Percentiles rank a stretch among this genome's conserved stretches.
Evolutionary conservation across 2,888 invertebrate species (phyloP).

Genomic region (Scaptomyza cyrtandrae): DNA sequence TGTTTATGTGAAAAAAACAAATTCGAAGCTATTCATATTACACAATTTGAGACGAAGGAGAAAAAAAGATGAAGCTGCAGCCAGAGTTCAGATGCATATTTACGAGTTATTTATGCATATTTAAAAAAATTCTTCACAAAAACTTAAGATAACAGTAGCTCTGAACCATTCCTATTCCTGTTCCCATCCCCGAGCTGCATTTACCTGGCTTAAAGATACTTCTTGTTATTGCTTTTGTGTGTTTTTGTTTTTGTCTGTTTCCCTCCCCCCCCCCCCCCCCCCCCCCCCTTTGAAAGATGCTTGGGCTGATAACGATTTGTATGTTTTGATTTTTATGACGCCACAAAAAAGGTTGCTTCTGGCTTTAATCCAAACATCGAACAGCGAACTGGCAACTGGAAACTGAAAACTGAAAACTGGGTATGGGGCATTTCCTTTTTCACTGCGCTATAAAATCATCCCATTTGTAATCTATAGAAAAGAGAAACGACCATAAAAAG

Average conservation of each 20-base stretch:
- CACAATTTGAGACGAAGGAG: constrained; percentile 2
- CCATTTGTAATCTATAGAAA: constrained; percentile 57
- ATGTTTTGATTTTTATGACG: constrained; percentile 76
- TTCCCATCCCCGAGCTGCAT: background rate
- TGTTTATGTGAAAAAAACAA: constrained; percentile 27
- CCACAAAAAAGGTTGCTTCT: constrained; percentile 59
- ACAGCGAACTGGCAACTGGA: no score
- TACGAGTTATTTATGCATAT: constrained; percentile 81
- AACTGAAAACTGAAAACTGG: background rate
- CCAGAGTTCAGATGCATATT: constrained; percentile 64
- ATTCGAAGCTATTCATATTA: constrained; percentile 47
- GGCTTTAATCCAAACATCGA: constrained; percentile 39
- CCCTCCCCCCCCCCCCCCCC: background rate
- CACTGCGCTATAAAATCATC: constrained; percentile 47
- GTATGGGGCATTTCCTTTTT: constrained; percentile 11
- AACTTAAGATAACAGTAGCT: constrained; percentile 77
- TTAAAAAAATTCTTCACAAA: constrained; percentile 59
- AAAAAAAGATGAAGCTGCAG: constrained; percentile 14
- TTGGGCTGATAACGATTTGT: constrained; percentile 74
- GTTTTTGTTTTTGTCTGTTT: constrained; percentile 2
- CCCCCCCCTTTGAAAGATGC: constrained; percentile 40
- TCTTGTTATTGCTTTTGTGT: constrained; percentile 15
- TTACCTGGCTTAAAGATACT: constrained; percentile 36
- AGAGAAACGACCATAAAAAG: constrained; percentile 50
- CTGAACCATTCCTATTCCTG: constrained; percentile 5